A percentile compares a stretch with the other conserved stretches of the same genome.
Evolutionary conservation across 2,113 vertebrate genomes (phyloP).

Genomic region (Nicator chloris): DNA sequence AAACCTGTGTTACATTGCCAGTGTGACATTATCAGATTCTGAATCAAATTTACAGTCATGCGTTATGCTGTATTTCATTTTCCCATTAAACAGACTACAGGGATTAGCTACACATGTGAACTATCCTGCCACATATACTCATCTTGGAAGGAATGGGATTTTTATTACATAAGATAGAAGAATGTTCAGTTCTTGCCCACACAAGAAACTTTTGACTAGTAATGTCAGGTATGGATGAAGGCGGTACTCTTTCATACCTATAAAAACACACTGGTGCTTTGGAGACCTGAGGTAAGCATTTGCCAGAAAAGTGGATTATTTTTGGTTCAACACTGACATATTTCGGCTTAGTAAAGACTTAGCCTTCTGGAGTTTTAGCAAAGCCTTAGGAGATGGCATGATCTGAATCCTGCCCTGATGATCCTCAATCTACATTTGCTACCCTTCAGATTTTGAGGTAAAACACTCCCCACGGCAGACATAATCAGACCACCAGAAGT

Average conservation of each 20-base stretch:
- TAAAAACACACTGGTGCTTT: not conserved
- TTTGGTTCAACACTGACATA: not conserved
- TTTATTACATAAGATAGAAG: conserved; percentile 26
- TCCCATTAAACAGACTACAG: not conserved
- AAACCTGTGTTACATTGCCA: not conserved
- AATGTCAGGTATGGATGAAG: conserved; percentile 27
- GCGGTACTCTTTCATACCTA: not conserved
- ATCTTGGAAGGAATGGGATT: conserved; percentile 1
- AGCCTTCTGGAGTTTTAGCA: not conserved
- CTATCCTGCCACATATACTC: not conserved
- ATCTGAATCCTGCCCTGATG: not conserved
- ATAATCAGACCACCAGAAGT: not conserved
- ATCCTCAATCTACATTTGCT: not conserved
- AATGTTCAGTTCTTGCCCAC: conserved; percentile 27
- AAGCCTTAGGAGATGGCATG: not conserved
- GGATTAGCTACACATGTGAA: not conserved
- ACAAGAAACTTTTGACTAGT: conserved; percentile 38
- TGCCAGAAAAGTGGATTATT: not conserved
- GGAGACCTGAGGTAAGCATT: not conserved
- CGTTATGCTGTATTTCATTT: not conserved
- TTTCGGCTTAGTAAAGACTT: not conserved
- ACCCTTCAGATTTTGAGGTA: not conserved
- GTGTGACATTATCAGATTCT: not conserved
- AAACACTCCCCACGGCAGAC: not conserved
- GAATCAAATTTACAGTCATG: not conserved